Percentiles rank a stretch among this genome's conserved stretches.
phyloP scores from a whole-genome alignment of 2,113 vertebrate species.

The Eulemur macaco region DNA sequence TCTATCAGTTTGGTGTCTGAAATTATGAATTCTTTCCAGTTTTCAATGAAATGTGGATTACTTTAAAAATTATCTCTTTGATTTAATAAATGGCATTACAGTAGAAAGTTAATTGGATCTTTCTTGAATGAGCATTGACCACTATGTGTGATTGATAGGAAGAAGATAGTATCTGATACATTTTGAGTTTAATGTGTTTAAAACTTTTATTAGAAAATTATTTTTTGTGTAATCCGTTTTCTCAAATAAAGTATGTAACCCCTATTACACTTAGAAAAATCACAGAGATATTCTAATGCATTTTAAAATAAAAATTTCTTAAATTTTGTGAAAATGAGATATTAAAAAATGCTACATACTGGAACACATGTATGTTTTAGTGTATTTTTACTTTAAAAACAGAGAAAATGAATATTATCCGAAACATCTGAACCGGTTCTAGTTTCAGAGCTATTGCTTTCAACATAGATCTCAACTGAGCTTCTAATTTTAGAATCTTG shows the following conservation, averaged over 20 bases:
- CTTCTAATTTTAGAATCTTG: conserved; percentile 32
- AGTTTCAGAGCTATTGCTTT: background rate
- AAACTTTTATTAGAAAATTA: conserved; percentile 1
- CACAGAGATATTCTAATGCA: background rate
- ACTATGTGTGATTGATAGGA: conserved; percentile 36
- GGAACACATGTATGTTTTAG: background rate
- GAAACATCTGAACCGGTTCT: background rate
- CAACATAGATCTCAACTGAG: background rate
- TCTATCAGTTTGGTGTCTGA: conserved; percentile 44
- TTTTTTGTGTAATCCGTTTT: background rate
- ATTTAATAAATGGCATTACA: conserved; percentile 65
- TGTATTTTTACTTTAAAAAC: conserved; percentile 30
- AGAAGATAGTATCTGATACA: conserved; percentile 2
- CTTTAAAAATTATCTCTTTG: conserved; percentile 70
- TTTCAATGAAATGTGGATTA: conserved; percentile 78
- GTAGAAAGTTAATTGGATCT: conserved; percentile 74
- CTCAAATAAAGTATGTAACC: background rate
- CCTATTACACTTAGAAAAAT: background rate
- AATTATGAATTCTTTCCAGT: conserved; percentile 64
- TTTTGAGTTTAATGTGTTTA: conserved; percentile 36
- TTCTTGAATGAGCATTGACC: conserved; percentile 61
- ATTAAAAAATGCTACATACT: background rate
- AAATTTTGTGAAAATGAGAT: background rate
- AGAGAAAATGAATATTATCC: conserved; percentile 29
- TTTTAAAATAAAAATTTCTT: background rate